Evolutionary conservation across 1,140 invertebrate genomes (phyloP), one percentile per base, ranked within the genome.

Genomic region (Heliothis subflexa): DNA sequence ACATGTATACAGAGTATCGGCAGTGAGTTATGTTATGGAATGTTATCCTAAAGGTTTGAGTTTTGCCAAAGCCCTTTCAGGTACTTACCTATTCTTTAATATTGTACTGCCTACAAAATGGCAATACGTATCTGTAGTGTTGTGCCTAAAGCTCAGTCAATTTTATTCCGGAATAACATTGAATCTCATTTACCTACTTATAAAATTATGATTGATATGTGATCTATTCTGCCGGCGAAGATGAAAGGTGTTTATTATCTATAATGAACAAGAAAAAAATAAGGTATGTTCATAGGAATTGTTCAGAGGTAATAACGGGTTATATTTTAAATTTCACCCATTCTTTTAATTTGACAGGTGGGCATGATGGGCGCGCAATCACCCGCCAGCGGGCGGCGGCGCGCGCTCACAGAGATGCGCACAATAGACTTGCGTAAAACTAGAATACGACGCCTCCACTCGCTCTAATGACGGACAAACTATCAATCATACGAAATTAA

Each of bases 401-500:
- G 33, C 16, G 47, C n/a, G 70, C 54, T 78, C 62, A 78, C 49
- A 77, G 61, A 81, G 81, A 61, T 72, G 76, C 47, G 18, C 61
- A 93, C 92, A 90, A 87, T 88, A 83, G 78, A 62, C 74, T 92
- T 92, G 90, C 90, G 89, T 91, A 90, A 91, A 93, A 93, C 89
- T 93, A 93, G 91, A 93, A 90, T 92, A 89, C 85, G 74, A 62
- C 82, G 55, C 59, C 76, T 75, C 50, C 80, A 79, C 80, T 79
- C 83, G 77, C 86, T 84, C 84, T 93, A 94, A 94, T 92, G 91
- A 91, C 90, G 78, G 68, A 85, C 81, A 78, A 85, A 91, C 89
- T 85, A 94, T 94, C 91, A 94, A 93, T 94, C 93, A 93, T 92
- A 91, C 85, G 78, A 91, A 92, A 93, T 94, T 94, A 94, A 93